Evolutionary conservation across 2,888 invertebrate species (phyloP).

Genomic region (Diabrotica balteata): DNA sequence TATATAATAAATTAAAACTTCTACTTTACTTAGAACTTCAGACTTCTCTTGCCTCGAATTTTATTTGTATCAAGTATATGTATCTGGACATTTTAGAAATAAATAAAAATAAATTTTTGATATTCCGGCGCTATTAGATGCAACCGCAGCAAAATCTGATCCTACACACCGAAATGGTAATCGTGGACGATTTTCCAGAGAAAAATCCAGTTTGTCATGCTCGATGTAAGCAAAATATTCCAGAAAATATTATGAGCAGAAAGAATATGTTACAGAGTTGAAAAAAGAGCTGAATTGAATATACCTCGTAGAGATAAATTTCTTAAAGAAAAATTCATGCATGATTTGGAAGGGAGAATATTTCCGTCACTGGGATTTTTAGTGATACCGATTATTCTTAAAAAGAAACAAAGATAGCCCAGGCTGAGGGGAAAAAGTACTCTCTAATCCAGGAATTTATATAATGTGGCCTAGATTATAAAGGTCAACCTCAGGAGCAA

Average conservation of each 20-base stretch:
- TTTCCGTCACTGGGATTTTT: not conserved
- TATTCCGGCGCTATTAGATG: constrained; percentile 2
- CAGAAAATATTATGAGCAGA: constrained; percentile 8
- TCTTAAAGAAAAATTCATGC: not conserved
- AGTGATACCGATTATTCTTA: no score
- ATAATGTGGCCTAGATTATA: no score
- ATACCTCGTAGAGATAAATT: constrained; percentile 9
- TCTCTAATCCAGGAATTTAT: no score
- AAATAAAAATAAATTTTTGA: not conserved
- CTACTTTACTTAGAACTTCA: no score
- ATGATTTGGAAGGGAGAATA: not conserved
- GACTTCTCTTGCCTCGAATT: no score
- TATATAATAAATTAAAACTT: no score
- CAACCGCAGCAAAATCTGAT: constrained; percentile 8
- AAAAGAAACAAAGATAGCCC: no score
- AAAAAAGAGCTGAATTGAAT: not conserved
- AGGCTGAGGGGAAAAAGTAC: no score
- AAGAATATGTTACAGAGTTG: constrained; percentile 7
- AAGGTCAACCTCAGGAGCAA: no score
- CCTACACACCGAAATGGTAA: constrained; percentile 11
- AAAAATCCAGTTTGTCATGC: constrained; percentile 14
- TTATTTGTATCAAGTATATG: not conserved
- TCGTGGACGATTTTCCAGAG: constrained; percentile 10
- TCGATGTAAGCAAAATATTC: constrained; percentile 16
- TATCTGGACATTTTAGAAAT: not conserved